Percentiles rank a stretch among this genome's conserved stretches.
phyloP scores from a whole-genome alignment of 2,797 vertebrate genomes.

The Chiroxiphia lanceolata region DNA sequence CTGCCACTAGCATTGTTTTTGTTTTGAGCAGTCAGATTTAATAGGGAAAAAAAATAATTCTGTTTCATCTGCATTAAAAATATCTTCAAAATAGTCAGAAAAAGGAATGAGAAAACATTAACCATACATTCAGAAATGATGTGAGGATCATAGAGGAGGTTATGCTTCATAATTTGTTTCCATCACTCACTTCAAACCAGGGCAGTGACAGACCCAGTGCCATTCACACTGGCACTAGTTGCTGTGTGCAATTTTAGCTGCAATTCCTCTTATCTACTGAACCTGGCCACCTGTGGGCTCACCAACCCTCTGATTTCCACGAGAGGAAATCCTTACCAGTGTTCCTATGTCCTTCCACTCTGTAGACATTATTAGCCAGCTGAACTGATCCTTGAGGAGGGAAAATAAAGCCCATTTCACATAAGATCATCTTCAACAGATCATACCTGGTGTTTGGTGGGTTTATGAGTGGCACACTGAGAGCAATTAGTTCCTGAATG shows the following conservation, averaged over 20 bases:
- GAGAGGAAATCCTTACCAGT: background rate
- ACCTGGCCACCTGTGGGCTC: background rate
- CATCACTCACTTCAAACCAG: background rate
- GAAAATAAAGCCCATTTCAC: background rate
- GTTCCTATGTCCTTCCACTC: background rate
- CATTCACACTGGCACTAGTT: background rate
- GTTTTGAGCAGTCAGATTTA: background rate
- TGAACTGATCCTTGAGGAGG: background rate
- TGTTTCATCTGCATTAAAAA: background rate
- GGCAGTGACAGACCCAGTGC: rapidly evolving
- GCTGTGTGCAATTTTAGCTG: background rate
- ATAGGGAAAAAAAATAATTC: background rate
- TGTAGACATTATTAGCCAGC: background rate
- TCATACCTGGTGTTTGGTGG: conserved; percentile 52
- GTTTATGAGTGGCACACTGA: conserved; percentile 65
- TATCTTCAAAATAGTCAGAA: background rate
- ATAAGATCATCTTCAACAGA: conserved; percentile 37
- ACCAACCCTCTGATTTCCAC: rapidly evolving
- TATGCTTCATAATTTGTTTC: background rate
- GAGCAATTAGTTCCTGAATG: conserved; percentile 73
- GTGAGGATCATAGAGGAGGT: background rate
- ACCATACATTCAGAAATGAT: rapidly evolving
- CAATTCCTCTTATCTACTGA: background rate
- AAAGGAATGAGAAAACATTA: background rate
- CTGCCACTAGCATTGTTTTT: background rate